Evolutionary conservation across 2,113 vertebrate species (phyloP).

Genomic region (Ammospiza caudacuta): DNA sequence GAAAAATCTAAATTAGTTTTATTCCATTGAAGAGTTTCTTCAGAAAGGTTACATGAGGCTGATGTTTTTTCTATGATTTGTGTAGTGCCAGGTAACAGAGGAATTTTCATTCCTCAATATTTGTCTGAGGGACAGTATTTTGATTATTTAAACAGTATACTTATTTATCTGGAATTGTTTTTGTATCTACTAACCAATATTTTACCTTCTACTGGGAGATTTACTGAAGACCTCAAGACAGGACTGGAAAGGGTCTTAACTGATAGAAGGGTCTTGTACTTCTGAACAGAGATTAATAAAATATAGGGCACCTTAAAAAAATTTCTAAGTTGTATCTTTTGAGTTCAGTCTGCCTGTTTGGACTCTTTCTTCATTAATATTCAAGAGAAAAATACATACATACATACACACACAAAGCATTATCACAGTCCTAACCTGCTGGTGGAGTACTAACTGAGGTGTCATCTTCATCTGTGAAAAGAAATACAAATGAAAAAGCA

Average conservation of each 20-base stretch:
- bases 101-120: neutral
- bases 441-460: constrained; percentile 71
- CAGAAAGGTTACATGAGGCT: neutral
- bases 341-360: neutral
- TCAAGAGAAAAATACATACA: constrained; percentile 51
- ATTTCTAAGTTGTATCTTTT: neutral
- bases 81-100: neutral
- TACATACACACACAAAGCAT: constrained; percentile 53
- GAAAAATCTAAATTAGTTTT: neutral
- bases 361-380: neutral
- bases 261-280: neutral
- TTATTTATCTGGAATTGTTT: neutral
- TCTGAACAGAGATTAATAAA: neutral
- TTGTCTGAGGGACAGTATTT: neutral
- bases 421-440: constrained; percentile 78
- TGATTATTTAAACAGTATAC: neutral
- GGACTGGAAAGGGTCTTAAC: neutral
- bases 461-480: constrained; percentile 84
- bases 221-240: neutral
- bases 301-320: neutral
- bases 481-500: constrained; percentile 72
- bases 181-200: neutral
- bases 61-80: neutral
- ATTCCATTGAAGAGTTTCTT: neutral
- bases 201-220: neutral